Evolutionary conservation across 1,140 invertebrate species (phyloP).

Genomic region (Orius laevigatus): DNA sequence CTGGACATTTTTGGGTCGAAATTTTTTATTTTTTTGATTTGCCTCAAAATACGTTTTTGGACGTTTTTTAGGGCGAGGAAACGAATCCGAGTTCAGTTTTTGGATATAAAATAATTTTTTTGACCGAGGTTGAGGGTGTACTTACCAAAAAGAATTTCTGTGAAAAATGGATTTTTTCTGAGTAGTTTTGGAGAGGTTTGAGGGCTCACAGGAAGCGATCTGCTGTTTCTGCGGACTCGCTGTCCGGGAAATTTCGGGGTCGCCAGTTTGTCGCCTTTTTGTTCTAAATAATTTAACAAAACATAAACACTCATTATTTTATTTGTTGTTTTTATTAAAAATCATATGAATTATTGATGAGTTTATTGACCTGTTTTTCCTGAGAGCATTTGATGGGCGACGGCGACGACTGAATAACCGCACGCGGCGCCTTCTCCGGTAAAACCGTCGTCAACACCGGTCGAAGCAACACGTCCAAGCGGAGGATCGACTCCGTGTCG

Average conservation of each 20-base stretch:
- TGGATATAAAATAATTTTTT: background rate
- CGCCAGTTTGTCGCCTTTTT: slow-evolving; percentile 2
- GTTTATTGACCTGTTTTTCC: slow-evolving; percentile 6
- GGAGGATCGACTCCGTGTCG: too few species aligned
- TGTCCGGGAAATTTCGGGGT: background rate
- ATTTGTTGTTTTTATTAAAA: background rate
- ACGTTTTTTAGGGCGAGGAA: too few species aligned
- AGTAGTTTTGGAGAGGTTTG: slow-evolving; percentile 38
- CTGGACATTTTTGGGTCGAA: too few species aligned
- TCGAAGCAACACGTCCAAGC: too few species aligned
- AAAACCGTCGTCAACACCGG: too few species aligned
- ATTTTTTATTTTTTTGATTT: too few species aligned
- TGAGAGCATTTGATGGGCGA: slow-evolving; percentile 53
- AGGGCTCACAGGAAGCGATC: slow-evolving; percentile 50
- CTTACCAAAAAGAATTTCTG: slow-evolving; percentile 20
- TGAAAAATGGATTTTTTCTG: slow-evolving; percentile 27
- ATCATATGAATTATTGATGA: background rate
- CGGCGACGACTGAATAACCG: slow-evolving; percentile 40
- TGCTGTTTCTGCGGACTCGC: slow-evolving; percentile 34
- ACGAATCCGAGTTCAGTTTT: background rate
- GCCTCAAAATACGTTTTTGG: too few species aligned
- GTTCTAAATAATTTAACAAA: slow-evolving; percentile 6
- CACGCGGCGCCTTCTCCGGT: too few species aligned
- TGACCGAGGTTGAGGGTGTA: too few species aligned
- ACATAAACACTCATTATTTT: background rate